A percentile compares a stretch with the other conserved stretches of the same genome.
Evolutionary conservation across 2,797 vertebrate species (phyloP).

Genomic region (Luscinia megarhynchos): DNA sequence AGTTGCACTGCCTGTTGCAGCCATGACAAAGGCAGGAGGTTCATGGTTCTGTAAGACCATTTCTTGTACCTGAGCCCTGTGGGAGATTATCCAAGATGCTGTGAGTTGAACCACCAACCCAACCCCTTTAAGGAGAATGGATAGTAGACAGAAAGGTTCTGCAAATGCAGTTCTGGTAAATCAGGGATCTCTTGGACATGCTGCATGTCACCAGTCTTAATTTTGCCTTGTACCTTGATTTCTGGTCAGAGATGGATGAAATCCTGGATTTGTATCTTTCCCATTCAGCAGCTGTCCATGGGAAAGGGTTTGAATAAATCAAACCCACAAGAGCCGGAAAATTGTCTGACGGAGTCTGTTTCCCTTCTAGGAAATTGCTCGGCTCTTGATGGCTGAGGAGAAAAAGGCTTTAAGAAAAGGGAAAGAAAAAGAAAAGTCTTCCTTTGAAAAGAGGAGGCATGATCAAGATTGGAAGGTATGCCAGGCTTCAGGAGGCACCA

Average conservation of each 20-base stretch:
- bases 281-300: background rate
- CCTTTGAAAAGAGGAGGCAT: slow-evolving; percentile 82
- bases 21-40: background rate
- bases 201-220: background rate
- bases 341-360: background rate
- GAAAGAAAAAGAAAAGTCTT: slow-evolving; percentile 87
- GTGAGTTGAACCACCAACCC: fast-evolving
- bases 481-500: background rate
- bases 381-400: slow-evolving; percentile 93
- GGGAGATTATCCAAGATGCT: background rate
- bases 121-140: background rate
- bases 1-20: background rate
- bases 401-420: slow-evolving; percentile 89
- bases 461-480: slow-evolving; percentile 87
- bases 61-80: background rate
- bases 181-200: background rate
- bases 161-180: background rate
- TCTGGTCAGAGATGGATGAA: background rate
- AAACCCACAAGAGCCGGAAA: background rate
- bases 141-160: background rate
- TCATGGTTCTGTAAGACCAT: background rate
- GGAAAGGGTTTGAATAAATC: background rate
- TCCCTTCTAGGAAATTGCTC: slow-evolving; percentile 89
- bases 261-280: background rate
- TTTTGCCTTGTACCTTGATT: background rate